These are phyloP conservation scores for Cyclargus thomasi DNA, from an alignment of 1,140 invertebrate species.

Conservation along the genomic window DNA sequence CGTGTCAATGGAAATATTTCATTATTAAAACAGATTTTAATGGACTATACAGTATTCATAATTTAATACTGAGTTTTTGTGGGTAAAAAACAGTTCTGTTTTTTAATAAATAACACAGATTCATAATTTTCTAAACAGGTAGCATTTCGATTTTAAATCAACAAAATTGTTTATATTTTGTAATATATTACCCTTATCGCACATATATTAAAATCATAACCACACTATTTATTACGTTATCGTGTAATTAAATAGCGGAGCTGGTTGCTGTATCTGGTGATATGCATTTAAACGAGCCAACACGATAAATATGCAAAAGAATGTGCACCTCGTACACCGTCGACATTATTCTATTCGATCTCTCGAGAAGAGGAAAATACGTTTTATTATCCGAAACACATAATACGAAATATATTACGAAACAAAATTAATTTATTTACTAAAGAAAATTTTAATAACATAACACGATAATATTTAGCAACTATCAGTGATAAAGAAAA, in stretches of 20 bases:
- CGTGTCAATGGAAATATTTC: no score
- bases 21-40: no score
- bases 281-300: constrained; percentile 7
- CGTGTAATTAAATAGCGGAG: constrained; percentile 33
- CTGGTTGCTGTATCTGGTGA: constrained; percentile 17
- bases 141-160: not conserved
- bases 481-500: not conserved
- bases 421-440: not conserved
- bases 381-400: not conserved
- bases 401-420: no score
- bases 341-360: constrained; percentile 26
- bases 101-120: no score
- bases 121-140: no score
- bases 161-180: constrained; percentile 3
- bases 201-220: constrained; percentile 1
- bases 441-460: not conserved
- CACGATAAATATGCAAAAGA: constrained; percentile 32
- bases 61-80: no score
- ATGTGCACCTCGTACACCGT: constrained; percentile 22
- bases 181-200: not conserved
- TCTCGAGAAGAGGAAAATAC: constrained; percentile 21
- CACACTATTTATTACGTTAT: constrained; percentile 18
- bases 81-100: no score
- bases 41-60: no score
- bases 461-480: not conserved